Conservation (phyloP, 1,140 invertebrate species). For the Atta cephalotes region DNA sequence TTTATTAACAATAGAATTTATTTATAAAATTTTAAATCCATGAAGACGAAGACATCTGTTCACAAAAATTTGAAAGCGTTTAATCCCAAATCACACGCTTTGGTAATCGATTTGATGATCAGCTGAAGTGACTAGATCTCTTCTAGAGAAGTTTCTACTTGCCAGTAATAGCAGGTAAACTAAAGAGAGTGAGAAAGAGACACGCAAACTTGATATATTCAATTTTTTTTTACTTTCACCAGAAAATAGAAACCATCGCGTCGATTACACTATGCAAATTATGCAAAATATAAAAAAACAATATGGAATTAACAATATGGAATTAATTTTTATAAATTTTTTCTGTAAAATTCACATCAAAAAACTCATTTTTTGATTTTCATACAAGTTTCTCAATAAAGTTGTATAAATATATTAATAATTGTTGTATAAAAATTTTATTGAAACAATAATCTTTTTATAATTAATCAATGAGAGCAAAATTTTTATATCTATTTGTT, state of each 20-base stretch:
- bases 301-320: not conserved
- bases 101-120: slow-evolving; percentile 75
- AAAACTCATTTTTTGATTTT: not conserved
- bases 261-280: not conserved
- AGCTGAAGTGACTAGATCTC: slow-evolving; percentile 78
- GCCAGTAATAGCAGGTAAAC: slow-evolving; percentile 85
- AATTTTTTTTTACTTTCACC: slow-evolving; percentile 38
- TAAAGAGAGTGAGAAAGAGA: slow-evolving; percentile 77
- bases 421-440: not conserved
- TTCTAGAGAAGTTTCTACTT: slow-evolving; percentile 83
- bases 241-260: slow-evolving; percentile 42
- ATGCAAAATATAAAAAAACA: not conserved
- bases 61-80: slow-evolving; percentile 33
- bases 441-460: not conserved
- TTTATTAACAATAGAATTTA: not conserved
- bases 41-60: slow-evolving; percentile 61
- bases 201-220: slow-evolving; percentile 52
- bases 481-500: not conserved
- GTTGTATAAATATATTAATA: not conserved
- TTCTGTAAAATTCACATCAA: not conserved
- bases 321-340: slow-evolving; percentile 6
- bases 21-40: not conserved
- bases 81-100: slow-evolving; percentile 46
- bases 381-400: not conserved
- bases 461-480: not conserved